phyloP scores from a whole-genome alignment of 2,888 invertebrate species.

The Trichopria drosophilae region DNA sequence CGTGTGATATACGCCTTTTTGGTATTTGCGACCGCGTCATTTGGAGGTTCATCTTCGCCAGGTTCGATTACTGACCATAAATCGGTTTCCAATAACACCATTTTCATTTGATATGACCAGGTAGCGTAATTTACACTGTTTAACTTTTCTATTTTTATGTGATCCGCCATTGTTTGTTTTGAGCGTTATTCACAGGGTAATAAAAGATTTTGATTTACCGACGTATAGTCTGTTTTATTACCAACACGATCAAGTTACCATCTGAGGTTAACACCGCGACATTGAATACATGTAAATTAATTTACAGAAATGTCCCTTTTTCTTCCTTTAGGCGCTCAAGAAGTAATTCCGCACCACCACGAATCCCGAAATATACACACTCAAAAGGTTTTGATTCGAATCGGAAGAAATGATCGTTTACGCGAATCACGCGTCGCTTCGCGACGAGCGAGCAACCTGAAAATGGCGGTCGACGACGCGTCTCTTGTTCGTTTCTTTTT shows the following conservation, averaged over 20 bases:
- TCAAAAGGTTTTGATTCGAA: too few species aligned
- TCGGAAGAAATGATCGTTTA: too few species aligned
- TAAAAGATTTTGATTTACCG: background rate
- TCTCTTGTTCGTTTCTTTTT: too few species aligned
- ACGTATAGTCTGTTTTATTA: background rate
- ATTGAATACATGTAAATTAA: background rate
- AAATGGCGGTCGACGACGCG: too few species aligned
- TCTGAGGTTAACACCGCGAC: background rate
- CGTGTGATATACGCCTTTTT: constrained; percentile 10
- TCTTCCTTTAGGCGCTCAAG: too few species aligned
- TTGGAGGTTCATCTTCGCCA: constrained; percentile 21
- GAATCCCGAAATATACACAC: too few species aligned
- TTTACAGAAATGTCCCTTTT: background rate
- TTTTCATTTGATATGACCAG: constrained; percentile 18
- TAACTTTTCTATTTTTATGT: constrained; percentile 8
- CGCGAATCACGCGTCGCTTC: too few species aligned
- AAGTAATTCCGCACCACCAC: too few species aligned
- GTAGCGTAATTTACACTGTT: constrained; percentile 16
- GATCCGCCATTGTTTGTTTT: constrained; percentile 6
- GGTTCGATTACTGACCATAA: constrained; percentile 19
- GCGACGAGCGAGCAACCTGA: too few species aligned
- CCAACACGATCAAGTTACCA: background rate
- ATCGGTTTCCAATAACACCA: constrained; percentile 23
- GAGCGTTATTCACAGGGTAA: background rate
- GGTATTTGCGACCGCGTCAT: background rate